A percentile compares a stretch with the other conserved stretches of the same genome.
phyloP scores from a whole-genome alignment of 2,888 invertebrate genomes.

The Chorisops tibialis region DNA sequence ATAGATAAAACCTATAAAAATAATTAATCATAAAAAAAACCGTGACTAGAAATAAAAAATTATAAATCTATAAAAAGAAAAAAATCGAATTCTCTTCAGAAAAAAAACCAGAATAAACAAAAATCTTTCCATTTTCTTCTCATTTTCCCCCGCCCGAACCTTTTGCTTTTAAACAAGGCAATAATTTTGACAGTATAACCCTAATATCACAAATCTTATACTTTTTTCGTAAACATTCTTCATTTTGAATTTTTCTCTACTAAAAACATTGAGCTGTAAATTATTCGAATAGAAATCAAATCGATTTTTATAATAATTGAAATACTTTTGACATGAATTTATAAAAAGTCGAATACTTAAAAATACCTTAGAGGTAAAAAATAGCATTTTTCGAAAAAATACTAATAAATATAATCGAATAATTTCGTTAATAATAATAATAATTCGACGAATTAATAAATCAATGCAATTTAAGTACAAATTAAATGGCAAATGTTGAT shows the following conservation, averaged over 20 bases:
- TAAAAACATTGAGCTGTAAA: conserved; percentile 13
- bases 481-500: conserved; percentile 6
- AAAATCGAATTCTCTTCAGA: background rate
- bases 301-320: conserved; percentile 4
- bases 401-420: background rate
- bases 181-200: conserved; percentile 20
- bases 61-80: background rate
- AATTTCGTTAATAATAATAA: background rate
- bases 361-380: background rate
- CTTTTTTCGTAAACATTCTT: background rate
- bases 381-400: background rate
- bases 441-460: background rate
- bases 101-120: background rate
- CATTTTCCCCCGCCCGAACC: too few relatives aligned
- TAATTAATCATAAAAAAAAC: background rate
- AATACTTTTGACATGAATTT: conserved; percentile 10
- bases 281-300: background rate
- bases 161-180: too few relatives aligned
- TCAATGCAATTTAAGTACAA: conserved; percentile 14
- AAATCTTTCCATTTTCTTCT: too few relatives aligned
- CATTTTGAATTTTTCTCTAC: background rate
- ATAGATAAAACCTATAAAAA: too few relatives aligned
- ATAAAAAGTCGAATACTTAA: conserved; percentile 8
- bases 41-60: conserved; percentile 6
- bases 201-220: conserved; percentile 22